A percentile compares a stretch with the other conserved stretches of the same genome.
phyloP scores from a whole-genome alignment of 2,113 vertebrate species.

The Campylomormyrus numenius region DNA sequence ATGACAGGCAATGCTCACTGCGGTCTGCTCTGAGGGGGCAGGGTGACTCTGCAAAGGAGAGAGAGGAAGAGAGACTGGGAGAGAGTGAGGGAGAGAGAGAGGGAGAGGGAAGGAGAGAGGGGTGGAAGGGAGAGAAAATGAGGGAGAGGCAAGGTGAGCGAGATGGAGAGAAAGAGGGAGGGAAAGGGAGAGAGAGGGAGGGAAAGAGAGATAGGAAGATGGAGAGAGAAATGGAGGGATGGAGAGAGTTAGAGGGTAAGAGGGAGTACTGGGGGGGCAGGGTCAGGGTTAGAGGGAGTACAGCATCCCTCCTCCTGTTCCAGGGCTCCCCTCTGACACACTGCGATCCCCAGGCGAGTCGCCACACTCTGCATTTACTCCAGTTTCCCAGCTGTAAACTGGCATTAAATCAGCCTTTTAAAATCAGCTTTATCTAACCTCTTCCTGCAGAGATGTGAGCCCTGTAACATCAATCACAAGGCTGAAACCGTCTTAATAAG shows the following conservation, averaged over 20 bases:
- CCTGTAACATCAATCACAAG: conserved; percentile 4
- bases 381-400: conserved; percentile 57
- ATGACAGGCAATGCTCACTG: conserved; percentile 28
- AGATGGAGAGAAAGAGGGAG: no score
- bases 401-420: conserved; percentile 59
- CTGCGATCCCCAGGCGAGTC: background rate
- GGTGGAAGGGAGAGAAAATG: no score
- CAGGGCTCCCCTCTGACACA: background rate
- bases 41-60: background rate
- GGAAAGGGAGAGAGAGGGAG: background rate
- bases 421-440: conserved; percentile 58
- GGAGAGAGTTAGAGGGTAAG: background rate
- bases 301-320: background rate
- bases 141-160: background rate
- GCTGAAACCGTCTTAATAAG: conserved; percentile 48
- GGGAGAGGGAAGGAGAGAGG: background rate
- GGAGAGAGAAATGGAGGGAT: background rate
- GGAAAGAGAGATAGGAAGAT: background rate
- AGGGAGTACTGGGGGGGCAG: background rate
- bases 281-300: background rate
- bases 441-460: conserved; percentile 47
- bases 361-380: conserved; percentile 16
- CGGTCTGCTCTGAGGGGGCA: background rate
- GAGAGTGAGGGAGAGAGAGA: background rate
- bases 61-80: conserved; percentile 9